These are phyloP conservation scores for Arvicanthis niloticus DNA, from an alignment of 2,113 vertebrate genomes.

Conservation along the genomic window DNA sequence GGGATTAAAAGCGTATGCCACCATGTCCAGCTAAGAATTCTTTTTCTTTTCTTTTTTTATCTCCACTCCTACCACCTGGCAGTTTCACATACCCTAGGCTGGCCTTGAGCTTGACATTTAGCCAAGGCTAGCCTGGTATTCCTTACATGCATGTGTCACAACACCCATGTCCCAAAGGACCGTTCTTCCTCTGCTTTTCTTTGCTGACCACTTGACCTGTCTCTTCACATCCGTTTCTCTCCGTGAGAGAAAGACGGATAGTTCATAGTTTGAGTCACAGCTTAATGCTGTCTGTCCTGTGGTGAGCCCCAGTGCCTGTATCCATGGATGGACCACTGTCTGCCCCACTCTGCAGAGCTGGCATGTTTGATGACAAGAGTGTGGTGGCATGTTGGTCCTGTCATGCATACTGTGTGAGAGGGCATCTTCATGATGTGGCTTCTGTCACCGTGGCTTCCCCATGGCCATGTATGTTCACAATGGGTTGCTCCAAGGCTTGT, in stretches of 20 bases:
- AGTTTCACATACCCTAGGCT: background rate
- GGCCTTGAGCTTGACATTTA: background rate
- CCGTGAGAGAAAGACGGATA: no score
- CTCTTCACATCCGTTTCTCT: background rate
- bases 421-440: background rate
- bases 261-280: background rate
- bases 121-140: background rate
- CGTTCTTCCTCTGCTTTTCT: background rate
- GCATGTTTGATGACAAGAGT: background rate
- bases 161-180: background rate
- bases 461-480: background rate
- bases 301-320: background rate
- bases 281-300: background rate
- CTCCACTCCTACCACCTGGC: accelerated
- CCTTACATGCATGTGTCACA: background rate
- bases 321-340: background rate
- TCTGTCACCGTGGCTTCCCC: background rate
- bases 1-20: background rate
- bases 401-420: background rate
- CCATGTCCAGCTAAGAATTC: background rate
- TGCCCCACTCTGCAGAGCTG: background rate
- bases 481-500: background rate
- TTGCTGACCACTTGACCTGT: background rate
- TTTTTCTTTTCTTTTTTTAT: background rate
- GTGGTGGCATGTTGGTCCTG: background rate